Evolutionary conservation across 2,113 vertebrate species (phyloP), one percentile per base, ranked within the genome.

Genomic region (Pipra filicauda): DNA sequence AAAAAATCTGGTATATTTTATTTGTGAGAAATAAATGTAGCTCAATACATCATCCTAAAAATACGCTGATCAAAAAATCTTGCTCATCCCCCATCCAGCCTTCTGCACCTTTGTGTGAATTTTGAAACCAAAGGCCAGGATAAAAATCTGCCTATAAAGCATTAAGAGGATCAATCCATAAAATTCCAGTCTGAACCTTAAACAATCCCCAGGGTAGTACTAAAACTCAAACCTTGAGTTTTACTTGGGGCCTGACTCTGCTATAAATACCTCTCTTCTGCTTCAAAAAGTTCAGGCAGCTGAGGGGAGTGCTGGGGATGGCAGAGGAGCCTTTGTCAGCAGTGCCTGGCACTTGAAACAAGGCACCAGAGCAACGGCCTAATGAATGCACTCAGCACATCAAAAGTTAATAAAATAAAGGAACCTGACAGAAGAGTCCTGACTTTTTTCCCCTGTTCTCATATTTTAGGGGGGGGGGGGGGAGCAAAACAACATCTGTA

Each of bases 341-440:
- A 88, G 55, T 11, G 9, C 23, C 64, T 41, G 31, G 65, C 30
- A 17, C 92, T 61, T 52, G 84, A 55, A 86, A 84, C 51, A 31
- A 77, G 71, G 69, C 52, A 62, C 26, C 1, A 0, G 41, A 27
- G n/a, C 13, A 4, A 33, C 55, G 73, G 58, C 55, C 33, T 62
- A 79, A 62, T 12, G 26, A 89, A 90, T 33, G 57, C n/a, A 15
- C 52, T 65, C 15, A 0, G 75, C 1, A 2, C 77, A 75, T 83
- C 58, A 52, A 11, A 83, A 90, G 57, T 81, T 95, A 83, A 85
- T 58, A 93, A 93, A 91, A 95, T 80, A 86, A 88, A 77, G 72
- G 79, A 95, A 78, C 28, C 55, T 67, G 43, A 57, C 33, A 91
- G 76, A 79, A 87, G 64, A 83, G 12, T 57, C 64, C 51, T 33